phyloP scores from a whole-genome alignment of 2,113 vertebrate species.

The Microcebus lehilahytsara region DNA sequence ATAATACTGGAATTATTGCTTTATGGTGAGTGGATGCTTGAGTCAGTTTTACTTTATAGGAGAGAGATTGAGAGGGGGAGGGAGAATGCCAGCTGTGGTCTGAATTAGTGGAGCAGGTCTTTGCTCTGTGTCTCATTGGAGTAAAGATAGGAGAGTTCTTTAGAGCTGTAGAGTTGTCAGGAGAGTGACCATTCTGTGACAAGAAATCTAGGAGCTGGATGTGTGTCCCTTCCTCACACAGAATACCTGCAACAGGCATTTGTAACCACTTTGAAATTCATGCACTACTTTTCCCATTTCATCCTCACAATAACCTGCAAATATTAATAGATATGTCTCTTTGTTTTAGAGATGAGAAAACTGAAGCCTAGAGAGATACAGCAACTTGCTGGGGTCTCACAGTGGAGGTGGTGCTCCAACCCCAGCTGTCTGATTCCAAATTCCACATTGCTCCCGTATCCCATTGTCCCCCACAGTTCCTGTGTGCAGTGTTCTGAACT shows the following conservation, averaged over 20 bases:
- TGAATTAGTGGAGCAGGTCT: background rate
- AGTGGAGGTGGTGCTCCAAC: background rate
- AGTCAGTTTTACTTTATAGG: background rate
- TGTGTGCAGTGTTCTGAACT: background rate
- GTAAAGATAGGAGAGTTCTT: background rate
- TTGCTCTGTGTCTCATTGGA: background rate
- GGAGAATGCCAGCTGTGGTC: background rate
- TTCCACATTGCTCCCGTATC: background rate
- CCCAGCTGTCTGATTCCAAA: background rate
- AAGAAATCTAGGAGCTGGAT: background rate
- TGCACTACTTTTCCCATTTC: background rate
- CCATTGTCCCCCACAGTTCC: background rate
- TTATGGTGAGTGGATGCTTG: background rate
- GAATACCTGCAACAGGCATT: background rate
- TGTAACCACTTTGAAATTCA: background rate
- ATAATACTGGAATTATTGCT: background rate
- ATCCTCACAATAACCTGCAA: background rate
- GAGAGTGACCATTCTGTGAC: background rate
- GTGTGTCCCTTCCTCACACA: background rate
- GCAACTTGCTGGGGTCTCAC: too few relatives aligned
- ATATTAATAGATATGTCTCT: background rate
- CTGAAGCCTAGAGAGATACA: background rate
- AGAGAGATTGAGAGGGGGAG: too few relatives aligned
- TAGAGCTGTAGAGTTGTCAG: background rate
- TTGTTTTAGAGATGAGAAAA: background rate